Conservation (phyloP, 2,797 vertebrate species). For the Gymnothorax javanicus region DNA sequence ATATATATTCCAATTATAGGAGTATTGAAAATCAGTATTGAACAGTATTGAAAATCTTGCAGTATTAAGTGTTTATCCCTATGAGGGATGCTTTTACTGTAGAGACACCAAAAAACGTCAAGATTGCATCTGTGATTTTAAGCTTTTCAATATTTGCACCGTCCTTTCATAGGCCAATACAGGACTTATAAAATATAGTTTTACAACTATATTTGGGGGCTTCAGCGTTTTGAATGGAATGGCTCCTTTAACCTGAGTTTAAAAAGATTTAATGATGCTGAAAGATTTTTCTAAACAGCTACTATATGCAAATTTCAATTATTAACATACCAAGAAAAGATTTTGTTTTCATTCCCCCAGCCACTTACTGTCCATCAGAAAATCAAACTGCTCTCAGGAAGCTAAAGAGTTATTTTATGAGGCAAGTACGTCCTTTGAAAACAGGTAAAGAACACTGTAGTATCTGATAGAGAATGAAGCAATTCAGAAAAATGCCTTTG, state of each 20-base stretch:
- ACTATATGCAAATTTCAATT: conserved; percentile 14
- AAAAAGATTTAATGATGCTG: conserved; percentile 9
- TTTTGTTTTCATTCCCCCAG: not conserved
- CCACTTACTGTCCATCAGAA: not conserved
- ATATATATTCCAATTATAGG: conserved; percentile 22
- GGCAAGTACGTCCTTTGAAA: not conserved
- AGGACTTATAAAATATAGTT: not conserved
- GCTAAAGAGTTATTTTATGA: not conserved
- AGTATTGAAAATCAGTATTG: no score
- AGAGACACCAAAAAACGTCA: not conserved
- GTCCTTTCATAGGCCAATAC: conserved; percentile 2
- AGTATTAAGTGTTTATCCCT: not conserved
- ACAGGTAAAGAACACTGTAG: not conserved
- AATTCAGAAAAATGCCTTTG: not conserved
- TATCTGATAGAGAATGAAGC: not conserved
- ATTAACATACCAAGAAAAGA: not conserved
- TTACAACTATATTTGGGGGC: not conserved
- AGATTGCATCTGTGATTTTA: not conserved
- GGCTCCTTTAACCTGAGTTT: conserved; percentile 21
- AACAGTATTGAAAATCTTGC: conserved; percentile 22
- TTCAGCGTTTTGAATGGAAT: conserved; percentile 27
- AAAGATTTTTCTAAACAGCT: not conserved
- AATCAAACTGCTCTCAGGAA: not conserved
- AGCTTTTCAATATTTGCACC: not conserved
- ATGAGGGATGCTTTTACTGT: not conserved